These are phyloP conservation scores for Caerostris extrusa DNA, from an alignment of 1,140 invertebrate species.

Conservation along the genomic window DNA sequence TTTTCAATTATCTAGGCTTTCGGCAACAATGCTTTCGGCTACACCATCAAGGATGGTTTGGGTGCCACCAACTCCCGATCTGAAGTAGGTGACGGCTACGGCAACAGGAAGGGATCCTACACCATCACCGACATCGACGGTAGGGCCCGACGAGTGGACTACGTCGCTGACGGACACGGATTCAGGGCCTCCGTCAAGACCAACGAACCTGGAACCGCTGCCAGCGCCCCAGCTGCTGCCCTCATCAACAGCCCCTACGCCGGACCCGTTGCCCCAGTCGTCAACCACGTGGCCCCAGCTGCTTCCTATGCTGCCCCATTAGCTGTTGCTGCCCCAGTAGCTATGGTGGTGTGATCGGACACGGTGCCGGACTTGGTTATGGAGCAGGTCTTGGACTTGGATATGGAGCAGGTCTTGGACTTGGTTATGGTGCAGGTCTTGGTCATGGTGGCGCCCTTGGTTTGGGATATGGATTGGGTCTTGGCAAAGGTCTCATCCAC, in stretches of 20 bases:
- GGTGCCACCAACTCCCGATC: constrained; percentile 78
- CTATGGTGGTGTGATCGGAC: neutral
- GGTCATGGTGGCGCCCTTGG: neutral
- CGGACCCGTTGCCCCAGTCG: neutral
- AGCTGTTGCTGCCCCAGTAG: neutral
- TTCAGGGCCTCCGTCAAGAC: neutral
- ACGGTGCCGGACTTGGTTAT: neutral
- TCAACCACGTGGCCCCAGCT: neutral
- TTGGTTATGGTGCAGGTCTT: neutral
- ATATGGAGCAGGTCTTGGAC: neutral
- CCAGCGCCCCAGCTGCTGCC: neutral
- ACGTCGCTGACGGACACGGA: constrained; percentile 13
- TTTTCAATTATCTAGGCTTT: neutral
- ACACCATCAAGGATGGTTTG: constrained; percentile 77
- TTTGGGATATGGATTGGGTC: neutral
- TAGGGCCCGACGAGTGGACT: constrained; percentile 5
- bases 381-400: neutral
- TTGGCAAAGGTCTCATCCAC: neutral
- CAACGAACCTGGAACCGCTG: constrained; percentile 3
- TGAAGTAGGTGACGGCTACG: constrained; percentile 78
- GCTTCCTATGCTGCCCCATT: neutral
- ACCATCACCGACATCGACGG: neutral
- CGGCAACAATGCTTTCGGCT: constrained; percentile 74
- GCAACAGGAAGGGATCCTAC: constrained; percentile 68
- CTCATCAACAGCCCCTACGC: constrained; percentile 12